Evolutionary conservation across 2,797 vertebrate genomes (phyloP).

Genomic region (Sternarchorhynchus goeldii): DNA sequence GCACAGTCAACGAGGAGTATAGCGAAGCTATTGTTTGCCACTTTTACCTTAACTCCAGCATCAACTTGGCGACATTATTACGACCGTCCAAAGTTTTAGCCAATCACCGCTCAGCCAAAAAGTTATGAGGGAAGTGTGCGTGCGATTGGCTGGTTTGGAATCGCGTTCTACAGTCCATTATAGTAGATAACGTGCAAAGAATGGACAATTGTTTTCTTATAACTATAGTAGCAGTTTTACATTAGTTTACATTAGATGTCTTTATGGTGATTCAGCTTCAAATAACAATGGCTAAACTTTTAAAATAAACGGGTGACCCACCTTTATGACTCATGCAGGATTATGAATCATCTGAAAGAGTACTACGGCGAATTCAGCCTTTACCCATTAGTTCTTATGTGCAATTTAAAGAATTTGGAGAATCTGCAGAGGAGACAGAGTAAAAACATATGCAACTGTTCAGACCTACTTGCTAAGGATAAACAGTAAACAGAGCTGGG

Average conservation of each 20-base stretch:
- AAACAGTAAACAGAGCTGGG: neutral
- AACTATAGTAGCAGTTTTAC: neutral
- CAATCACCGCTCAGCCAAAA: slow-evolving; percentile 67
- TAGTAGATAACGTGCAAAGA: slow-evolving; percentile 12
- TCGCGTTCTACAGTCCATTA: slow-evolving; percentile 14
- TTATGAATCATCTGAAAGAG: too few relatives aligned
- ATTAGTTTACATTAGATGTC: too few relatives aligned
- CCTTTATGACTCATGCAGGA: too few relatives aligned
- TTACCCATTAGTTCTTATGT: neutral
- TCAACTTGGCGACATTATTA: slow-evolving; percentile 58
- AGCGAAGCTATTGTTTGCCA: neutral
- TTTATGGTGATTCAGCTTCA: too few relatives aligned
- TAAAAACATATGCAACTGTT: too few relatives aligned
- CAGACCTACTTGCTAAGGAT: slow-evolving; percentile 11
- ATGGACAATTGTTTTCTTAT: neutral
- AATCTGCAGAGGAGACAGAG: neutral
- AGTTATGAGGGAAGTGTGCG: slow-evolving; percentile 21
- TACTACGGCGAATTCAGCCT: neutral
- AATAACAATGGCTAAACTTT: too few relatives aligned
- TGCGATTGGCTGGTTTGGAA: slow-evolving; percentile 61
- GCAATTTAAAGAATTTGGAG: neutral
- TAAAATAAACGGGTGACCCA: too few relatives aligned
- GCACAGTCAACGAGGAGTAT: neutral
- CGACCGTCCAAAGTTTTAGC: slow-evolving; percentile 61
- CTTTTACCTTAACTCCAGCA: slow-evolving; percentile 46